Evolutionary conservation across 1,140 invertebrate genomes (phyloP), one percentile per base, ranked within the genome.

Genomic region (Apis cerana): DNA sequence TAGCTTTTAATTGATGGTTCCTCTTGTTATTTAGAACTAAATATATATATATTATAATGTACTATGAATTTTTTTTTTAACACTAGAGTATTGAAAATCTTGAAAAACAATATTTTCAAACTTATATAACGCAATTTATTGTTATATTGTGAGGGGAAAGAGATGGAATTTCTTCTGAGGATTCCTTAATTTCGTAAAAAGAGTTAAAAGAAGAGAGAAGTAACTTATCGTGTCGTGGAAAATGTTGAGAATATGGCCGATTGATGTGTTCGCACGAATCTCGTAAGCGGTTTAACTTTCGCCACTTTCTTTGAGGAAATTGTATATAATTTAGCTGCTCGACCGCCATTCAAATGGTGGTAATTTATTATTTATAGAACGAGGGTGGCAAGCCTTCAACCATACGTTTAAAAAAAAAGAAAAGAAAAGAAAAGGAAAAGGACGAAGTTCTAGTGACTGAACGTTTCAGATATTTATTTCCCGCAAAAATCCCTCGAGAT

Each of bases 251-350:
- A 56, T 21, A 17, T 23, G 12, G 43, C 50, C n/a, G 48, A 59
- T 77, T 43, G 21, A 61, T 50, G n/a, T 4, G 23, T 79, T 79
- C 71, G 27, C 75, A 21, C 5, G 54, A 21, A 72, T 72, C 54
- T 77, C 62, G 33, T 68, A 67, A 68, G 75, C 52, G 54, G 75
- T 52, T 67, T 68, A 77, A 58, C 62, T 56, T 77, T 21, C 48
- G 52, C 19, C 52, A 43, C 19, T 27, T 54, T 19, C 50, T 13
- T 27, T 23, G 48, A 21, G 52, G 33, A 48, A 77, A 23, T 43
- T 43, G 33, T 43, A 52, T 43, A 52, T 77, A 77, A 77, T 77
- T 76, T 67, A 67, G 48, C 43, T n/a, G 27, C 50, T 12, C 23
- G 50, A 56, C 62, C 62, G 21, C 19, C 15, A 56, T 21, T 23